Evolutionary conservation across 2,113 vertebrate species (phyloP), one percentile per base, ranked within the genome.

Genomic region (Xenopus laevis): DNA sequence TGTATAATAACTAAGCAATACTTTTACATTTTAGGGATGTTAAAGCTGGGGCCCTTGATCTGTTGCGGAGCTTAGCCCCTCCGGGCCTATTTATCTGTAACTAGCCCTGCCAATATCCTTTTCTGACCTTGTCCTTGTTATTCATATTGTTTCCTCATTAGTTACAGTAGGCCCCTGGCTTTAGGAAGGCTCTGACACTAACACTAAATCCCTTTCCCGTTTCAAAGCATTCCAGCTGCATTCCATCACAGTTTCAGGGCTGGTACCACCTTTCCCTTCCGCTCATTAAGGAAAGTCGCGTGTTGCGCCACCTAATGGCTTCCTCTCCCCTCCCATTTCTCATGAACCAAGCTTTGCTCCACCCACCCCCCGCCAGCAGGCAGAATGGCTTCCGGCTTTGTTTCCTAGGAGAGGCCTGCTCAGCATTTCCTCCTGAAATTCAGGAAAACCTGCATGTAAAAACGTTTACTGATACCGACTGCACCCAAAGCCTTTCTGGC

Each of bases 341-440:
- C 47, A 20, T n/a, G 16, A 7, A 40, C 72, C 12, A 16, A 20
- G 45, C 13, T 40, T 47, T 74, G 53, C 16, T 67, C 12, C 10
- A 7, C 20, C 20, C 58, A 2, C 58, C 64, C 55, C 50, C 18
- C 18, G 40, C 17, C 33, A 47, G 27, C 13, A 30, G 17, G 27
- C 30, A 33, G 20, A 55, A 50, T 53, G 13, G 45, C 46, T 74
- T 74, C 72, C 72, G 67, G 72, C 72, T 68, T 74, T 68, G 60
- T 55, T 74, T 67, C 23, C 44, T 11, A 68, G 16, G 45, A 61
- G 44, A 30, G 40, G 9, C 13, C 58, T 60, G 58, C 20, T 55
- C 53, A 55, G 53, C 21, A 60, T 60, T 27, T 66, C 72, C 72
- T 67, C 52, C 20, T 7, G 10, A 57, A 45, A 46, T 13, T 30